Base-by-base conservation (phyloP, 1,140 invertebrate genomes). In the Orius insidiosus region DNA sequence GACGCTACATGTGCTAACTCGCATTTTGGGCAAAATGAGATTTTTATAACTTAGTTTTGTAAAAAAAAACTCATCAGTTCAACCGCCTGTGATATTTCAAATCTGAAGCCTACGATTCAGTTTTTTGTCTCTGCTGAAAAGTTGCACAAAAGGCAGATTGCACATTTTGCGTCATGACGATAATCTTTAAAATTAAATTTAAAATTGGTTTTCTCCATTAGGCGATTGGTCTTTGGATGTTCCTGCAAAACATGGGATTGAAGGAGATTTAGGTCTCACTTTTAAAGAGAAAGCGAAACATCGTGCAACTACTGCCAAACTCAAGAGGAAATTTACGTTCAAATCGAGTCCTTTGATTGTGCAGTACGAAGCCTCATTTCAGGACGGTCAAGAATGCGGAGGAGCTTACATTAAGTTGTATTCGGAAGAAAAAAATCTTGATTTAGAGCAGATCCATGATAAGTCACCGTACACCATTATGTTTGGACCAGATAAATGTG, bases 401-500 rank as follows among this genome's bases (percentile, higher is more conserved):
- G 95, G 95, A 10, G 92, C 92, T 7, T 99, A 99, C 63, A 63
- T 99, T 1, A 99, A 99, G 67, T 69, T 99, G 11, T 63, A 98
- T 10, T 81, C 78, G 10, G 61, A 73, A 3, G 73, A 74, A 45
- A 69, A 76, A 36, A 72, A 75, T 34, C 62, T 74, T 13, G 77
- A 92, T 62, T 68, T 96, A 16, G 78, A 73, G 46, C 68, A 79
- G 51, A 94, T 98, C 62, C 75, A 89, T 61, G 92, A 98, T 66
- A 93, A 95, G 66, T 93, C 93, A 7, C 85, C 90, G 0, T 98
- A 96, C 63, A 87, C 87, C 2, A 90, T 98, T 56, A 98, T 98
- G 95, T 98, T 98, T 69, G 95, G 94, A 1, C 95, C 95, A 7
- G 95, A 98, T 67, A 98, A 98, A 64, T 99, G 95, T 69, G 94